A percentile compares a stretch with the other conserved stretches of the same genome.
Conservation (phyloP, 2,113 vertebrate species). For the Lophochroa leadbeateri region DNA sequence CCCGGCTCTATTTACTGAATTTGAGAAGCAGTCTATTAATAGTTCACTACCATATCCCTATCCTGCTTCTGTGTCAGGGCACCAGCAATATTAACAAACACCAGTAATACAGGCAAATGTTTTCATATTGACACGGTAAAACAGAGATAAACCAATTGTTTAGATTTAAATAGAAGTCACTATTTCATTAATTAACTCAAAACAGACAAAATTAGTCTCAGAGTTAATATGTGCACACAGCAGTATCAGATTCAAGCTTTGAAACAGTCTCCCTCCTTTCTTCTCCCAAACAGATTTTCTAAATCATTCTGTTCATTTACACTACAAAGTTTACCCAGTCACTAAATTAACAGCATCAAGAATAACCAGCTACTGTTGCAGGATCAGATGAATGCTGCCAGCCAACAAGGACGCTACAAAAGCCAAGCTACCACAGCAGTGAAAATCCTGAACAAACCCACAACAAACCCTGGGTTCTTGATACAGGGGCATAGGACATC, state of each 20-base stretch:
- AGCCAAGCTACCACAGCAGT: background rate
- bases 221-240: background rate
- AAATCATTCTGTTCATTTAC: background rate
- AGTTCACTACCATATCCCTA: background rate
- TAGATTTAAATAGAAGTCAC: background rate
- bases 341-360: background rate
- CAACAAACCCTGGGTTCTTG: background rate
- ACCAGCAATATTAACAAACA: background rate
- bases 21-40: conserved; percentile 53
- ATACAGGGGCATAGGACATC: background rate
- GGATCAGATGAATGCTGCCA: background rate
- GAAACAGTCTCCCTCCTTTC: background rate
- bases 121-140: background rate
- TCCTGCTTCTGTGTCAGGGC: background rate
- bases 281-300: background rate
- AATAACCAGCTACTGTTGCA: background rate
- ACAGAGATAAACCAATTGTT: background rate
- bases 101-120: background rate
- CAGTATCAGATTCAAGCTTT: background rate
- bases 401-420: background rate
- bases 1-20: conserved; percentile 23
- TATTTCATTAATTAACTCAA: background rate
- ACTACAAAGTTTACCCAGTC: background rate
- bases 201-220: background rate
- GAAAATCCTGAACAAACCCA: background rate